Evolutionary conservation across 1,140 invertebrate genomes (phyloP), one percentile per base, ranked within the genome.

Genomic region (Procambarus virginalis): DNA sequence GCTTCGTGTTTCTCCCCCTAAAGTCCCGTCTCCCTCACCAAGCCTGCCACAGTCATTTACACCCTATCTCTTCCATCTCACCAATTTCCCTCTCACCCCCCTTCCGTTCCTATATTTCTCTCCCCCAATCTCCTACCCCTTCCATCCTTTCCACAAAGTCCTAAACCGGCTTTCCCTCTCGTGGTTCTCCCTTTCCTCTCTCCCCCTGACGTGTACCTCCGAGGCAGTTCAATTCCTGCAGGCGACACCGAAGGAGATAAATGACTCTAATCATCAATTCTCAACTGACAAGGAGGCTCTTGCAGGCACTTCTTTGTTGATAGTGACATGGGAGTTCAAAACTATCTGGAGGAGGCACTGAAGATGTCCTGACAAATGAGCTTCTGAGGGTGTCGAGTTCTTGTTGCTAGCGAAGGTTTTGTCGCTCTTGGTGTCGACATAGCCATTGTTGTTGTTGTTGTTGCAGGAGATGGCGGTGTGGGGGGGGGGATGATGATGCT

Each of bases 191-290:
- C 68, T 22, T 6, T 64, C 60, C 10, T 73, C 10, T 34, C 68
- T 73, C 22, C 68, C 22, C 5, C 34, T 73, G 3, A 22, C n/a
- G 20, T 22, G 20, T 73, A 5, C 68, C 20, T 34, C 8, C 2
- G 22, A 73, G 68, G 68, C n/a, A 73, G 68, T 73, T 73, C 68
- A 73, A 73, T 73, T 73, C 68, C 68, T 84, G 83, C 48, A 22
- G 70, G 70, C 83, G 83, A 76, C 83, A 58, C 70, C 70, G 48
- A 64, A 84, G 83, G 60, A 84, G 81, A 84, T 76, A 84, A 84
- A 84, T 84, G 83, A 84, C 83, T 84, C 83, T 84, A 75, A 84
- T 84, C 68, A 84, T 84, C 83, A 84, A 84, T 84, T 84, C 60
- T 58, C n/a, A 70, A 76, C 68, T 84, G 83, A 84, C 83, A 84